phyloP scores from a whole-genome alignment of 2,797 vertebrate genomes.

The Tapirus indicus region DNA sequence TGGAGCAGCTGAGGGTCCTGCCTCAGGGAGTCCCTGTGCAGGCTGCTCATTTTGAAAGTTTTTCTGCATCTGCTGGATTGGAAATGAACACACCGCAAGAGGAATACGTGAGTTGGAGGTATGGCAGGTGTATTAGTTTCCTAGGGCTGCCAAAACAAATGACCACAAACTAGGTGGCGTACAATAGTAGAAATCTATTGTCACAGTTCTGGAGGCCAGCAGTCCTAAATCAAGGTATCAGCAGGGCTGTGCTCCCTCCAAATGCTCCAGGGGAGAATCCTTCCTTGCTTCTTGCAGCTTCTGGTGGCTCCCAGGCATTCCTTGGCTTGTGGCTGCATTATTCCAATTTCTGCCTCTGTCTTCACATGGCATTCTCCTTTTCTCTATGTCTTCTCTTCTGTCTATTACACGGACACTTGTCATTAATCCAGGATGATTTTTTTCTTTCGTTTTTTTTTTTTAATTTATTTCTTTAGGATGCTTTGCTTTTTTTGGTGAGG shows the following conservation, averaged over 20 bases:
- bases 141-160: background rate
- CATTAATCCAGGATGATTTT: background rate
- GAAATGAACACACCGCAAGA: background rate
- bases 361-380: background rate
- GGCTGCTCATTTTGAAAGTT: background rate
- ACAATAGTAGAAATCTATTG: background rate
- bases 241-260: background rate
- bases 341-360: background rate
- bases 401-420: background rate
- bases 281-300: background rate
- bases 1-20: background rate
- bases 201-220: background rate
- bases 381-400: background rate
- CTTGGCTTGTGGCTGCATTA: background rate
- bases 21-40: background rate
- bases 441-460: too few relatives aligned
- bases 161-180: background rate
- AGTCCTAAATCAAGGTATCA: background rate
- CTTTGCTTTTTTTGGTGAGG: too few relatives aligned
- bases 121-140: background rate
- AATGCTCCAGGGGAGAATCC: background rate
- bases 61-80: background rate
- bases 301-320: background rate
- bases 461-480: too few relatives aligned
- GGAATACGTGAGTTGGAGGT: background rate